Base-by-base conservation (phyloP, 2,888 invertebrate genomes). In the Torymus auratus region DNA sequence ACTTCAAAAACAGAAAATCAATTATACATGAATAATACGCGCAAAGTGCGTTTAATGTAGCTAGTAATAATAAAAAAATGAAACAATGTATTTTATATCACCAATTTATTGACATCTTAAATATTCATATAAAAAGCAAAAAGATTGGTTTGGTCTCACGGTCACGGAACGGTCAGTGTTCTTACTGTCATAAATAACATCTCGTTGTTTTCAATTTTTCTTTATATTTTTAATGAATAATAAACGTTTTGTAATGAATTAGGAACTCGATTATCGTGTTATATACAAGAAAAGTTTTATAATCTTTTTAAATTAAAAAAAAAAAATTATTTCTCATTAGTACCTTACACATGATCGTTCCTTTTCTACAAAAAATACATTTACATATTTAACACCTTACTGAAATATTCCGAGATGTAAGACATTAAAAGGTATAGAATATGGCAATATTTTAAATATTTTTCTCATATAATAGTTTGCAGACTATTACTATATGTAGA, bases 91-190 rank as follows among this genome's bases (percentile, higher is more conserved):
- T 72, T 81, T 83, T 75, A 80, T 81, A 78, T 75, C 67, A 82
- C 77, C 73, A 82, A 72, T 79, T 78, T 70, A 83, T 80, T 77
- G 55, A 70, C 13, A 74, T 81, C 76, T 82, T 80, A 69, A 76
- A 83, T 78, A 83, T 83, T 83, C 52, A 71, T 78, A 81, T 70
- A 80, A 76, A 81, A 81, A 81, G 72, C 75, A 82, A 78, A 78
- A 80, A 15, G 20, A 78, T 80, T 70, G 50, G 81, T 77, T 83
- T 83, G 77, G 79, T 83, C 77, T 81, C 61, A 81, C 78, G 76
- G 81, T 83, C 73, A 79, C 72, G 77, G 71, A 81, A 79, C 78
- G 67, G 64, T 74, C 71, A 78, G 73, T 80, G 53, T 70, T 73
- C 65, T 78, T 56, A 60, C 62, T 65, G 28, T 80, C 71, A 82